Conservation (phyloP, 2,888 invertebrate genomes). For the Aproaerema taeniolella region DNA sequence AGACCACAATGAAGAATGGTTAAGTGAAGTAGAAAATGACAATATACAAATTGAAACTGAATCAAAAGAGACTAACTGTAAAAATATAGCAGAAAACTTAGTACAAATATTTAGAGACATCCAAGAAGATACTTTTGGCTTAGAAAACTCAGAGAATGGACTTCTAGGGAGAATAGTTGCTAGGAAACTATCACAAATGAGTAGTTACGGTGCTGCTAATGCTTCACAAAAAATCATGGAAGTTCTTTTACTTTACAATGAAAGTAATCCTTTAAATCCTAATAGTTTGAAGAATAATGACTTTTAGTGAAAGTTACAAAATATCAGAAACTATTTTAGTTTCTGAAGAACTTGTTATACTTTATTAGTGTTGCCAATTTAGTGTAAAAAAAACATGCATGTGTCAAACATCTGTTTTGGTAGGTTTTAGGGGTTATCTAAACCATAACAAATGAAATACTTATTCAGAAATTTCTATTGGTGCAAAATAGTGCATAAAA, state of each 20-base stretch:
- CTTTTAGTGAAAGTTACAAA: no score
- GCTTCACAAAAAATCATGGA: slow-evolving; percentile 49
- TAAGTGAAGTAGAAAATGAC: slow-evolving; percentile 6
- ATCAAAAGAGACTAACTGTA: slow-evolving; percentile 33
- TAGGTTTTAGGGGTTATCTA: no score
- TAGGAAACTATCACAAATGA: slow-evolving; percentile 45
- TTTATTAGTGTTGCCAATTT: no score
- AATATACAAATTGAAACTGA: slow-evolving; percentile 18
- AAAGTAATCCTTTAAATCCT: slow-evolving; percentile 54
- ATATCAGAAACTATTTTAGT: no score
- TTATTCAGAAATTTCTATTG: no score
- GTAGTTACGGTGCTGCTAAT: slow-evolving; percentile 50
- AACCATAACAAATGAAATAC: no score
- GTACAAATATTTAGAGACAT: slow-evolving; percentile 45
- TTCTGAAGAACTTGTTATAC: no score
- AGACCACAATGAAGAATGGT: neutral
- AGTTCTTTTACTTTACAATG: slow-evolving; percentile 51
- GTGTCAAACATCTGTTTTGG: no score
- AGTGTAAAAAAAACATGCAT: no score
- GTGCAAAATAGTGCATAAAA: neutral
- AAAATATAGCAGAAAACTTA: slow-evolving; percentile 45
- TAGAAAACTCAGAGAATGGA: slow-evolving; percentile 44
- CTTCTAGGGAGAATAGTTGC: slow-evolving; percentile 44
- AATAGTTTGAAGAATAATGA: no score
- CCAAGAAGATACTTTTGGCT: slow-evolving; percentile 50